Base-by-base conservation (phyloP, 1,140 invertebrate genomes). In the Euwallacea similis region DNA sequence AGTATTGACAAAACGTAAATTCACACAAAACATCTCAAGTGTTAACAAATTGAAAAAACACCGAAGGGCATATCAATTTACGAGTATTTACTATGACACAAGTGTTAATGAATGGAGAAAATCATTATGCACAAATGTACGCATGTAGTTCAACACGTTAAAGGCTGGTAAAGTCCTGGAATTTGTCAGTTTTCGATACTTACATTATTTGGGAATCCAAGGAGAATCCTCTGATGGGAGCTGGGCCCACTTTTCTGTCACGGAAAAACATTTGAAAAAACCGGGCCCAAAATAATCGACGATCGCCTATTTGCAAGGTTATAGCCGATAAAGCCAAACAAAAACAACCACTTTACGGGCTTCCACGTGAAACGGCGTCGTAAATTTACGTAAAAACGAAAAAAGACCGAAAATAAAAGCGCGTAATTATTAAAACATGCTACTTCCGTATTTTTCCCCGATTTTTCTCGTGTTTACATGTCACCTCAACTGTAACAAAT, bases 401-500 rank as follows among this genome's bases (percentile, higher is more conserved):
- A 33, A 42, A 69, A 73, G 71, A 72, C 47, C 65, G 46, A 69
- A 66, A 69, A 74, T 66, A 73, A 75, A 71, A 47, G 55, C 55
- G 63, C 58, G 68, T 71, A 61, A 66, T 71, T 73, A 66, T 50
- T 65, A 74, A 75, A 76, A 74, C 76, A 77, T 76, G 76, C 76
- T 76, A 74, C 72, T 75, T 67, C 60, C 61, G 71, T 73, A 69
- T 73, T 77, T 76, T 76, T 74, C 72, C 66, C 59, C 65, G 67
- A 75, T 73, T 74, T 76, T 71, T 75, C 72, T 71, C 77, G 73
- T 82, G 80, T 82, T 82, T 82, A 82, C 80, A 82, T 82, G 80
- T 82, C 80, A 82, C 78, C 77, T 75, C 74, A 66, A 72, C 75
- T 70, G 76, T 81, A 76, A 82, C 79, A 82, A 82, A 82, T 82